A percentile compares a stretch with the other conserved stretches of the same genome.
phyloP scores from a whole-genome alignment of 1,140 invertebrate species.

The Sycophaga agraensis region DNA sequence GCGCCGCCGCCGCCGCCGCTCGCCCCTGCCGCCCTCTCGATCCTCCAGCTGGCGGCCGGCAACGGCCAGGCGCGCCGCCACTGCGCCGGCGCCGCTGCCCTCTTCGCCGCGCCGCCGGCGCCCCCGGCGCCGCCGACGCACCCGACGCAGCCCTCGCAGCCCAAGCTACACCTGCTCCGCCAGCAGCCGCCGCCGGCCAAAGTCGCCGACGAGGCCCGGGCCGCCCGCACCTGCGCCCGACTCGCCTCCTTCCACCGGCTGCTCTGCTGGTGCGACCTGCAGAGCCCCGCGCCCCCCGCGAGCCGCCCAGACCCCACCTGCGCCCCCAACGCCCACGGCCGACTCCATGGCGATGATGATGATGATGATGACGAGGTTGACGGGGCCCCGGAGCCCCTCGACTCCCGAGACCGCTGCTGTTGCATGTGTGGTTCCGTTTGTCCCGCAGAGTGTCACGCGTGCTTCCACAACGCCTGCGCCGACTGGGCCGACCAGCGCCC shows the following conservation, averaged over 20 bases:
- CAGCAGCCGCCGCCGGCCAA: slow-evolving; percentile 29
- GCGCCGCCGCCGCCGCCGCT: neutral
- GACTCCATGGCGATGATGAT: neutral
- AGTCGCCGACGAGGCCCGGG: neutral
- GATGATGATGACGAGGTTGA: neutral
- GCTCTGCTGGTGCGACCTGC: slow-evolving; percentile 58
- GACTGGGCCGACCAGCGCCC: slow-evolving; percentile 59
- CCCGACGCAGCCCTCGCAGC: neutral
- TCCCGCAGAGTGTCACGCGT: slow-evolving; percentile 67
- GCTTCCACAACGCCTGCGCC: slow-evolving; percentile 66
- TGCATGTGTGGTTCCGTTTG: slow-evolving; percentile 66
- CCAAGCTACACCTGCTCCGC: neutral
- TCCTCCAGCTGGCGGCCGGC: neutral
- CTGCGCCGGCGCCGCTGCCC: slow-evolving; percentile 4
- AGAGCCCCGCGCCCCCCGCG: neutral
- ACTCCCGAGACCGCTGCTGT: slow-evolving; percentile 50
- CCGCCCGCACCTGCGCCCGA: slow-evolving; percentile 50
- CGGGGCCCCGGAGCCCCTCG: neutral
- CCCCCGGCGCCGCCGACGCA: slow-evolving; percentile 32
- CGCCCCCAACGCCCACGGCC: neutral
- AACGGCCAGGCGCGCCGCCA: neutral
- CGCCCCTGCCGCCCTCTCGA: neutral
- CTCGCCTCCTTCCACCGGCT: slow-evolving; percentile 58
- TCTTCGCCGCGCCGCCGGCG: slow-evolving; percentile 16
- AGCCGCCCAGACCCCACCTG: neutral